Conservation (phyloP, 1,140 invertebrate genomes). For the Diprion similis region DNA sequence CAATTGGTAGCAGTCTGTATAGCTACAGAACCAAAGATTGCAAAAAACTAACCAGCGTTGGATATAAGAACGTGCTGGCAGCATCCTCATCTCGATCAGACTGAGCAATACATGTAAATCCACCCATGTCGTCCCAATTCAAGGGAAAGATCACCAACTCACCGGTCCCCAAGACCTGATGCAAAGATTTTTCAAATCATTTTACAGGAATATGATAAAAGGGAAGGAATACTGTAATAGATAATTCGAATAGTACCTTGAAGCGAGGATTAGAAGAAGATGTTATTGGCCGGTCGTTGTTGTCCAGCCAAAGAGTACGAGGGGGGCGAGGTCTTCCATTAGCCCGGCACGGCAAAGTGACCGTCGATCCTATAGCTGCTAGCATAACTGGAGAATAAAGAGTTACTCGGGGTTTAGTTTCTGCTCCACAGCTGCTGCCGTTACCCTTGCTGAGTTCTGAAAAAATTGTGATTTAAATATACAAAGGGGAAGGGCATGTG, state of each 20-base stretch:
- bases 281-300: conserved; percentile 62
- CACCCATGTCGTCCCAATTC: conserved; percentile 81
- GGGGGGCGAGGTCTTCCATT: conserved; percentile 69
- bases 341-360: conserved; percentile 75
- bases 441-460: conserved; percentile 12
- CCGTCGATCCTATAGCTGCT: conserved; percentile 66
- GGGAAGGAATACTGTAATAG: neutral
- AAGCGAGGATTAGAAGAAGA: conserved; percentile 56
- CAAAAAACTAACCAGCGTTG: conserved; percentile 65
- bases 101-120: conserved; percentile 75
- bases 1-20: too few relatives aligned
- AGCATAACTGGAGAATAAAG: conserved; percentile 37
- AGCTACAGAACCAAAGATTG: neutral
- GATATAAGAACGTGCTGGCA: conserved; percentile 79
- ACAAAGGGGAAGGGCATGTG: too few relatives aligned
- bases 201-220: neutral
- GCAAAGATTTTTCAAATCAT: conserved; percentile 13
- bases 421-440: conserved; percentile 13
- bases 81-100: conserved; percentile 72
- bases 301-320: conserved; percentile 70
- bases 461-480: neutral
- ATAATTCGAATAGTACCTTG: conserved; percentile 51
- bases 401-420: conserved; percentile 33
- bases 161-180: conserved; percentile 71
- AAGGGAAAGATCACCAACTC: conserved; percentile 75